Percentiles rank a stretch among this genome's conserved stretches.
phyloP scores from a whole-genome alignment of 2,888 invertebrate species.

The Flabesymbios commensalis region DNA sequence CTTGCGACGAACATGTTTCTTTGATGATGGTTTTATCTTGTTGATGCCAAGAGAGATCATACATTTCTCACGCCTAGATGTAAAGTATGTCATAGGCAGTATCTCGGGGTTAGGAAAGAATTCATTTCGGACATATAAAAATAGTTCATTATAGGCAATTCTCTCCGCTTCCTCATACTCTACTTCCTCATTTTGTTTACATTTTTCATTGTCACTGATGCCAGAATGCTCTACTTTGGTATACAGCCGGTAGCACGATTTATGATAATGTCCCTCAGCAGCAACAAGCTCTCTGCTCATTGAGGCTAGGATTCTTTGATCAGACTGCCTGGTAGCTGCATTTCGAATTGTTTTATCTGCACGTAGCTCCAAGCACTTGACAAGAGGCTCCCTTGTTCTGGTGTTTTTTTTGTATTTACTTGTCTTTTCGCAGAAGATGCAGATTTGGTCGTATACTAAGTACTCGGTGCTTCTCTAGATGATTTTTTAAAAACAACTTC shows the following conservation, averaged over 20 bases:
- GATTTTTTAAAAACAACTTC: no score
- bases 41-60: neutral
- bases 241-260: slow-evolving; percentile 5
- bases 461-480: no score
- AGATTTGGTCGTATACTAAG: neutral
- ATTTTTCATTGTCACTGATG: neutral
- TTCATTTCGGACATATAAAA: neutral
- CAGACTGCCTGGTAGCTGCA: neutral
- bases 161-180: neutral
- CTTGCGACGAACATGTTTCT: slow-evolving; percentile 17
- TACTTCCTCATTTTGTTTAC: neutral
- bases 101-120: neutral
- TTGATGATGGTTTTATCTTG: slow-evolving; percentile 6
- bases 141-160: slow-evolving; percentile 1
- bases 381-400: neutral
- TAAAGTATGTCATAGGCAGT: neutral
- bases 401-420: neutral
- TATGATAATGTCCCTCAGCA: slow-evolving; percentile 9
- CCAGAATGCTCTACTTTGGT: neutral
- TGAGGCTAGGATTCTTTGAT: slow-evolving; percentile 1
- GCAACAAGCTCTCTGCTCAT: slow-evolving; percentile 5
- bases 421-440: neutral
- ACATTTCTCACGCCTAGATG: neutral
- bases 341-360: slow-evolving; percentile 3
- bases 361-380: neutral